phyloP scores from a whole-genome alignment of 2,113 vertebrate genomes.

The Pogonocichla stellata region DNA sequence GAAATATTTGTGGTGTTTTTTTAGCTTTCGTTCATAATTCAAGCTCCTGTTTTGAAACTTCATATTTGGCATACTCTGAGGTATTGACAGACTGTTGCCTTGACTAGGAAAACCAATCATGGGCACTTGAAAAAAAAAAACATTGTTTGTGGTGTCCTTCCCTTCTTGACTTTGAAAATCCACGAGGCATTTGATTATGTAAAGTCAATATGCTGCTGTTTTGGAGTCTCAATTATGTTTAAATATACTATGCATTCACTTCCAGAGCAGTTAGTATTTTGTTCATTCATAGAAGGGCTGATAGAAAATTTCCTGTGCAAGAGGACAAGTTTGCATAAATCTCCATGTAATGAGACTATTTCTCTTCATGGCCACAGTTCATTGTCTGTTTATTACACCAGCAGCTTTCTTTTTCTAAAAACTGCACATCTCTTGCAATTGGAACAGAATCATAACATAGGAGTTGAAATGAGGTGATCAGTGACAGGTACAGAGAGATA shows the following conservation, averaged over 20 bases:
- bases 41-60: slow-evolving; percentile 27
- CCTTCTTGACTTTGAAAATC: neutral
- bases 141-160: neutral
- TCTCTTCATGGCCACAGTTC: neutral
- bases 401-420: neutral
- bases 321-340: neutral
- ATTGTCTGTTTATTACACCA: neutral
- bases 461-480: neutral
- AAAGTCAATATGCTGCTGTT: slow-evolving; percentile 2
- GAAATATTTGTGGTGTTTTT: slow-evolving; percentile 19
- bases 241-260: neutral
- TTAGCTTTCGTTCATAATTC: neutral
- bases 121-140: neutral
- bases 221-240: neutral
- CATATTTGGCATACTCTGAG: neutral
- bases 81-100: slow-evolving; percentile 32
- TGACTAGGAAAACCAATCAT: slow-evolving; percentile 14
- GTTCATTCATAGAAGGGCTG: neutral
- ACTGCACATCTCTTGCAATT: neutral
- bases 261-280: neutral
- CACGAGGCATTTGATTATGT: neutral
- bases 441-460: neutral
- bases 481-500: neutral
- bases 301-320: neutral
- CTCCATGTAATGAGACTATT: neutral